Conservation (phyloP, 2,888 invertebrate genomes). For the Megalurothrips usitatus region DNA sequence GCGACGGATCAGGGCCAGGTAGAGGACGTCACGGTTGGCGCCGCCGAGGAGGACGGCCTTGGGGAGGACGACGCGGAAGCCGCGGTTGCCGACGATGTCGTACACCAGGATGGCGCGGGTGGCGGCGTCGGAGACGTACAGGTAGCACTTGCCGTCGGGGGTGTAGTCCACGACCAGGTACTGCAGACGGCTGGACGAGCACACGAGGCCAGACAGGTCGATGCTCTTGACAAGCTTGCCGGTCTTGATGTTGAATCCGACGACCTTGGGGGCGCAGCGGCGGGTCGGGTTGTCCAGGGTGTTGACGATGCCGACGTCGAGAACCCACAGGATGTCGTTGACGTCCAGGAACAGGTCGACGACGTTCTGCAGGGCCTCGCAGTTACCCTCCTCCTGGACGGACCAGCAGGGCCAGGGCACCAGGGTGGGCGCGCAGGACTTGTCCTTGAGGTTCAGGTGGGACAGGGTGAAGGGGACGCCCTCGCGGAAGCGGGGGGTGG, state of each 20-base stretch:
- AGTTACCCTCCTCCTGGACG: slow-evolving; percentile 61
- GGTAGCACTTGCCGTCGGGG: slow-evolving; percentile 36
- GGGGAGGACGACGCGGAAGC: slow-evolving; percentile 61
- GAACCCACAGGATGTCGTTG: slow-evolving; percentile 65
- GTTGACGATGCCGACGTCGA: slow-evolving; percentile 67
- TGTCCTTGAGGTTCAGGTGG: slow-evolving; percentile 49
- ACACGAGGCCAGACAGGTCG: slow-evolving; percentile 56
- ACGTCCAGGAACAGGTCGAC: slow-evolving; percentile 60
- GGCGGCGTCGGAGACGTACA: slow-evolving; percentile 64
- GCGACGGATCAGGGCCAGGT: slow-evolving; percentile 58
- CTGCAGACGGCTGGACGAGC: slow-evolving; percentile 60
- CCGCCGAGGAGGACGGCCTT: slow-evolving; percentile 52
- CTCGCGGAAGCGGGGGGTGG: slow-evolving; percentile 57
- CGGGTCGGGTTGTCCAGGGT: slow-evolving; percentile 60
- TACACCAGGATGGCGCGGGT: slow-evolving; percentile 63
- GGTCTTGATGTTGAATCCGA: slow-evolving; percentile 56
- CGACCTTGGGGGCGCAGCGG: slow-evolving; percentile 64
- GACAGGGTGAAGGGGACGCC: slow-evolving; percentile 67
- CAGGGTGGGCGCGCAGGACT: slow-evolving; percentile 50
- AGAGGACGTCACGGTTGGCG: slow-evolving; percentile 58
- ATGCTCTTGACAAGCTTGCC: slow-evolving; percentile 60
- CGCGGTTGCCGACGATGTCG: slow-evolving; percentile 56
- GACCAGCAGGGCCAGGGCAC: slow-evolving; percentile 61
- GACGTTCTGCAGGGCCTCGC: slow-evolving; percentile 61
- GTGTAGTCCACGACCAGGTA: slow-evolving; percentile 64